These are phyloP conservation scores for Sphinx pinastri DNA, from an alignment of 2,888 invertebrate species.

Conservation along the genomic window DNA sequence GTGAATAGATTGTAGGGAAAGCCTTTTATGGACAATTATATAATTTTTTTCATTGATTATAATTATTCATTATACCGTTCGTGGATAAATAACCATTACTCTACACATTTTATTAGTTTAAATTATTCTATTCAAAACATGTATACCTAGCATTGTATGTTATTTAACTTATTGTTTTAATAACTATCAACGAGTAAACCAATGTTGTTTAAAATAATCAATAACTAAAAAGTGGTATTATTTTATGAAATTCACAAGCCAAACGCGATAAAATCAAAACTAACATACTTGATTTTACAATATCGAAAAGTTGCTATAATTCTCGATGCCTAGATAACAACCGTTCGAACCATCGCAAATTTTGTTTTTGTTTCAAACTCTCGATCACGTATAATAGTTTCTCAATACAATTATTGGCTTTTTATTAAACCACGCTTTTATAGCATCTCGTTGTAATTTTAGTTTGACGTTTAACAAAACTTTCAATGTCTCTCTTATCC, in stretches of 20 bases:
- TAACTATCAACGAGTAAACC: neutral
- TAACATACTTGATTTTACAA: constrained; percentile 30
- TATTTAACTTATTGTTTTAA: neutral
- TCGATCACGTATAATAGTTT: constrained; percentile 23
- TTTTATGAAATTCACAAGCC: constrained; percentile 12
- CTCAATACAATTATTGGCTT: constrained; percentile 22
- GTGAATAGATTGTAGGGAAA: too few relatives aligned
- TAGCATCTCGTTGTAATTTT: constrained; percentile 1
- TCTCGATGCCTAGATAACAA: constrained; percentile 27
- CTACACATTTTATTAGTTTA: neutral
- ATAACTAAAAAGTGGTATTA: neutral
- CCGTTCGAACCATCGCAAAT: constrained; percentile 28
- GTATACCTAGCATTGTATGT: too few relatives aligned
- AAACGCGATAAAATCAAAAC: constrained; percentile 26
- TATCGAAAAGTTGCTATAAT: constrained; percentile 27
- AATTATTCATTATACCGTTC: too few relatives aligned
- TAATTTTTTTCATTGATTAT: too few relatives aligned
- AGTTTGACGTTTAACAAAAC: neutral
- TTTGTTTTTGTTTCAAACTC: constrained; percentile 30
- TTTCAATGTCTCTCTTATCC: neutral
- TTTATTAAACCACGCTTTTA: constrained; percentile 19
- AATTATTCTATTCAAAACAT: neutral
- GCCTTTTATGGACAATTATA: too few relatives aligned
- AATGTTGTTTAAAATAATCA: constrained; percentile 6
- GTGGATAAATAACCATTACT: too few relatives aligned